Percentiles rank a stretch among this genome's conserved stretches.
These are phyloP conservation scores for Phyllostomus discolor DNA, from an alignment of 2,113 vertebrate species.

Conservation along the genomic window DNA sequence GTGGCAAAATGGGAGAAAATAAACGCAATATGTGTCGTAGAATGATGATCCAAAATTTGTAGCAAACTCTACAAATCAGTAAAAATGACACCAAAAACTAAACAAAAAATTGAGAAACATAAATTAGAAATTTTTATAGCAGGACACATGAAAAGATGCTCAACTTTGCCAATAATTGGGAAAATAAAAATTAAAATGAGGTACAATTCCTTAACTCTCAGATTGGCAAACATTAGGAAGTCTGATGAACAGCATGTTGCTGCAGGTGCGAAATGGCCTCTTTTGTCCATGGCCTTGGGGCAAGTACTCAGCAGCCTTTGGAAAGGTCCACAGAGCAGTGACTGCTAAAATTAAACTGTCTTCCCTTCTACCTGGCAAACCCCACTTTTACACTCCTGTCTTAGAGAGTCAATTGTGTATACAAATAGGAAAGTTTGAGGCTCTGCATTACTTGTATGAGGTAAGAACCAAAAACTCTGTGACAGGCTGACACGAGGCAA, in stretches of 20 bases:
- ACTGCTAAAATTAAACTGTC: background rate
- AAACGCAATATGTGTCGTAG: background rate
- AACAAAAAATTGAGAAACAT: background rate
- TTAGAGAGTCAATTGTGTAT: background rate
- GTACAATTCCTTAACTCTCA: background rate
- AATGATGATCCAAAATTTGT: background rate
- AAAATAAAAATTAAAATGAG: background rate
- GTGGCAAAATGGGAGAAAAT: background rate
- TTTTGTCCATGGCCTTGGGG: background rate
- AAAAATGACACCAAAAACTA: background rate
- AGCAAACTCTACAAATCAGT: background rate
- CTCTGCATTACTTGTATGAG: background rate
- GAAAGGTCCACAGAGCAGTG: background rate
- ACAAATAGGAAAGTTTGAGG: too few relatives aligned
- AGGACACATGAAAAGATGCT: background rate
- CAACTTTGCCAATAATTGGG: background rate
- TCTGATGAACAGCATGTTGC: background rate
- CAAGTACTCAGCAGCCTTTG: background rate
- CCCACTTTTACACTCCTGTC: background rate
- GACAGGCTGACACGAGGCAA: background rate
- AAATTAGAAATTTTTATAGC: background rate
- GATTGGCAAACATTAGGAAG: accelerated
- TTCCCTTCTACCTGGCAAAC: background rate
- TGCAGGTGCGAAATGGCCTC: background rate
- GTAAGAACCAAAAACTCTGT: background rate